phyloP scores from a whole-genome alignment of 2,797 vertebrate species.

The Sebastes hopkinsi region DNA sequence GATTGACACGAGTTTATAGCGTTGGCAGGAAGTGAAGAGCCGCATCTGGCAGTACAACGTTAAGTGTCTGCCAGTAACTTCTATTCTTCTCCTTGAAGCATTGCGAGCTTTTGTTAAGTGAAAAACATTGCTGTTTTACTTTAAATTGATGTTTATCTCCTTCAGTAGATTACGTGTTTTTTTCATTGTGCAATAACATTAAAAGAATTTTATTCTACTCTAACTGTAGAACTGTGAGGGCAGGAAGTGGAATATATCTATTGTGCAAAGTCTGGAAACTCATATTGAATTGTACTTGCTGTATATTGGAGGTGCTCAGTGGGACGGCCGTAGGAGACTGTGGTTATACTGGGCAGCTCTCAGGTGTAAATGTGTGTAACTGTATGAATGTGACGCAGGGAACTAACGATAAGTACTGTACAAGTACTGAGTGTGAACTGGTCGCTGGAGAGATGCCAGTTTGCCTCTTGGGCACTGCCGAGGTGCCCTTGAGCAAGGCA shows the following conservation, averaged over 20 bases:
- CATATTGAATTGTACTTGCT: neutral
- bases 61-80: neutral
- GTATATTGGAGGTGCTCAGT: neutral
- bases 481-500: no score
- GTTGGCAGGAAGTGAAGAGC: conserved; percentile 19
- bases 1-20: conserved; percentile 52
- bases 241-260: neutral
- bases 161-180: neutral
- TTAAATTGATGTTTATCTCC: neutral
- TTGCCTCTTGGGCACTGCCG: no score
- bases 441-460: no score
- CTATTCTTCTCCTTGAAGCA: neutral
- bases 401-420: neutral
- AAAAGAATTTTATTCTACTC: neutral
- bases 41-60: neutral
- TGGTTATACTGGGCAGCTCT: neutral
- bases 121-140: neutral
- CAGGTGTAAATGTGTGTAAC: neutral
- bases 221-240: neutral
- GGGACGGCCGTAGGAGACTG: neutral
- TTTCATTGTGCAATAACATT: neutral
- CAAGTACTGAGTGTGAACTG: no score
- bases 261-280: conserved; percentile 20
- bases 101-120: neutral
- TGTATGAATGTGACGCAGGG: neutral